Conservation (phyloP, 2,888 invertebrate species). For the Ennomos fuscantarius region DNA sequence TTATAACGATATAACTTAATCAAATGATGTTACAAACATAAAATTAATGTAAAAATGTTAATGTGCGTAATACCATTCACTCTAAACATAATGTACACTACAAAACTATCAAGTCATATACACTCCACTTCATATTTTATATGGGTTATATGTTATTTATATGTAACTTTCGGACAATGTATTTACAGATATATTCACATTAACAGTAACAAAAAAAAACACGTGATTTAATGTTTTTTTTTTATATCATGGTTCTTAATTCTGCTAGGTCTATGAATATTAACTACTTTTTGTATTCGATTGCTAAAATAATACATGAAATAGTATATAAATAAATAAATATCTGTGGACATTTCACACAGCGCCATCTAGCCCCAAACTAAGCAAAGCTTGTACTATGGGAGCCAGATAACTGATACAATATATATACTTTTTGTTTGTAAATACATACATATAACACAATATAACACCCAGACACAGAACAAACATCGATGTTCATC, state of each 20-base stretch:
- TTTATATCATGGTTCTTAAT: constrained; percentile 2
- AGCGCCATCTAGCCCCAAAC: too few relatives aligned
- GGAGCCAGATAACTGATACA: too few relatives aligned
- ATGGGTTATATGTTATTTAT: constrained; percentile 20
- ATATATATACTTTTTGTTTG: too few relatives aligned
- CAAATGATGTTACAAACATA: too few relatives aligned
- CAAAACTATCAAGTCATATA: constrained; percentile 12
- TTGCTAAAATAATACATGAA: constrained; percentile 6
- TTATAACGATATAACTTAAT: too few relatives aligned
- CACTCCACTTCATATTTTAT: constrained; percentile 21
- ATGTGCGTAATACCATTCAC: constrained; percentile 34
- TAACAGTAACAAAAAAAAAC: constrained; percentile 26
- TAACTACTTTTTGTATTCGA: constrained; percentile 5
- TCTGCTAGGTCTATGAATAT: neutral
- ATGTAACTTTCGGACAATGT: constrained; percentile 13
- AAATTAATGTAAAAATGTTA: constrained; percentile 9
- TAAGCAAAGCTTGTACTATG: too few relatives aligned
- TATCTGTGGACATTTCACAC: too few relatives aligned
- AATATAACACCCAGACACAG: too few relatives aligned
- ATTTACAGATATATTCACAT: constrained; percentile 36
- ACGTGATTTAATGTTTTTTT: constrained; percentile 1
- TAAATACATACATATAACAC: too few relatives aligned
- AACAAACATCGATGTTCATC: too few relatives aligned
- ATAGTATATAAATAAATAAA: too few relatives aligned
- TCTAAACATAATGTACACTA: constrained; percentile 22